These are phyloP conservation scores for Incurvaria masculella DNA, from an alignment of 2,888 invertebrate species.

Conservation along the genomic window DNA sequence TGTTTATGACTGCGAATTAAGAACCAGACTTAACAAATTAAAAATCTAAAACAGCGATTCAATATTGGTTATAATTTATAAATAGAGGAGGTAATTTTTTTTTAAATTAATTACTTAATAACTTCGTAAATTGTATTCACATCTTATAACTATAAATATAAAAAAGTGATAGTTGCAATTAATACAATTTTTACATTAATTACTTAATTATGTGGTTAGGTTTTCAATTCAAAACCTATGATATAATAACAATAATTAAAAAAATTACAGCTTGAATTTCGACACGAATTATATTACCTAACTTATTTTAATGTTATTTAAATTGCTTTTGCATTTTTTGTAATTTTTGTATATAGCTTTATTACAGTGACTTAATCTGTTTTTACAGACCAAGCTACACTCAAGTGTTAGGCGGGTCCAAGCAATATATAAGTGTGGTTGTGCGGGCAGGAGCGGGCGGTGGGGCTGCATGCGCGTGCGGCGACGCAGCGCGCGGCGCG, in stretches of 20 bases:
- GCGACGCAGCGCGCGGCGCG: constrained; percentile 27
- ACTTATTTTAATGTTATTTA: not conserved
- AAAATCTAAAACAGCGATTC: too few species aligned
- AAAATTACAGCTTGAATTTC: not conserved
- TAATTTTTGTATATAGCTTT: constrained; percentile 1
- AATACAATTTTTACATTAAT: constrained; percentile 1
- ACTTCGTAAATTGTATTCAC: constrained; percentile 5
- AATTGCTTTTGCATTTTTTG: constrained; percentile 3
- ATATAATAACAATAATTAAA: not conserved
- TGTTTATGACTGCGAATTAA: too few species aligned
- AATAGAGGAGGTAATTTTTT: constrained; percentile 9
- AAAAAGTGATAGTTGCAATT: not conserved
- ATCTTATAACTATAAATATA: constrained; percentile 3
- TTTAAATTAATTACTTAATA: constrained; percentile 7
- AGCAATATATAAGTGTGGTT: constrained; percentile 13
- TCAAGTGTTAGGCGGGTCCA: constrained; percentile 19
- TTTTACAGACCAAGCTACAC: constrained; percentile 16
- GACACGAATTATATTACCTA: not conserved
- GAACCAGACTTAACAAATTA: too few species aligned
- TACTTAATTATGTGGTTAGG: not conserved
- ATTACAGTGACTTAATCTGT: constrained; percentile 8
- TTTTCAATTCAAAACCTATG: constrained; percentile 2
- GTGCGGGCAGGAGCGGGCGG: constrained; percentile 16
- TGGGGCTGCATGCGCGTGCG: constrained; percentile 43
- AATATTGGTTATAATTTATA: not conserved